Base-by-base conservation (phyloP, 2,113 vertebrate species). In the Cynoglossus semilaevis region DNA sequence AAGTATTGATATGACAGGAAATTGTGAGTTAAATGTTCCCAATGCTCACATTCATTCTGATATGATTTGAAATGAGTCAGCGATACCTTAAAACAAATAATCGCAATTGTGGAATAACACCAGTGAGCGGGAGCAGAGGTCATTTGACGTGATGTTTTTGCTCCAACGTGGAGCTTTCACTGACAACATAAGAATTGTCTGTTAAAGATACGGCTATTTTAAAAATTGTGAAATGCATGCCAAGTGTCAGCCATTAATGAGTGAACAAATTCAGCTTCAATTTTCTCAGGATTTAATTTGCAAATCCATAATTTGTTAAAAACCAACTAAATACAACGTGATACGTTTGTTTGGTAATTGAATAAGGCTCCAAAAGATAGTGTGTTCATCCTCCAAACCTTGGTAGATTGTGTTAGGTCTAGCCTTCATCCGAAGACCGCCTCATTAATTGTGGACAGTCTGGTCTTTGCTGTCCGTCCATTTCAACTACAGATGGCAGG, bases 281-380 rank as follows among this genome's bases (percentile, higher is more conserved):
- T 56, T 42, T 18, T 41, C 18, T 19, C 58, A 19, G 54, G 29
- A 48, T 49, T 56, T 17, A 36, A 64, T 13, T 47, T 57, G 66
- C 69, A 54, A 74, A 77, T 68, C 7, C 14, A 41, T 41, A 62
- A 57, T 60, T 36, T 63, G 55, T 65, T 58, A 62, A 35, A 63
- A 72, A 68, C 70, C 62, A 85, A 81, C 67, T 57, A 52, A 82
- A 79, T 62, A 45, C 64, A 58, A 29, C 56, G 65, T 70, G 68
- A 74, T 57, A 65, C 66, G 76, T 79, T 79, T 80, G 74, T 74
- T 74, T 70, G 56, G 60, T 81, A 77, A 81, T 69, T 82, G 76
- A 73, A 61, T 74, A 50, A 70, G 62, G 22, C 69, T 38, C 47
- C 16, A 1, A 18, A 44, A 63, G 68, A 47, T 58, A 10, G 1